phyloP scores from a whole-genome alignment of 2,797 vertebrate genomes.

The Enteromius mattozi region DNA sequence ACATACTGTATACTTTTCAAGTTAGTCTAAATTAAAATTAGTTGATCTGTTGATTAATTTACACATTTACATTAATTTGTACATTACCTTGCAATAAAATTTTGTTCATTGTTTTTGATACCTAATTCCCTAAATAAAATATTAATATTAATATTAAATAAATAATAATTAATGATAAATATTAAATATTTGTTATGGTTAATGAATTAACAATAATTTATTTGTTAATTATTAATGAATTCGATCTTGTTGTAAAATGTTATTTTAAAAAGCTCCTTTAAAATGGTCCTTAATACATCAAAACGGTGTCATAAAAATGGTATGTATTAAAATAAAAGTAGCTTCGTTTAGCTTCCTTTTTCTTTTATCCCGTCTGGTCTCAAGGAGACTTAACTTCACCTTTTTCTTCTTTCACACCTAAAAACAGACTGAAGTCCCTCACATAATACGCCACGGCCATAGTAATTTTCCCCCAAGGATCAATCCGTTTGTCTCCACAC shows the following conservation, averaged over 20 bases:
- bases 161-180: neutral
- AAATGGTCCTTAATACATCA: neutral
- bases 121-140: too few relatives aligned
- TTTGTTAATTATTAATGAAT: neutral
- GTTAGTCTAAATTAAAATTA: neutral
- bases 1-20: neutral
- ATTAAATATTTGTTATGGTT: neutral
- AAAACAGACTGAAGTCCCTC: neutral
- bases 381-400: conserved; percentile 3
- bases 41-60: neutral
- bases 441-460: neutral
- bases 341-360: neutral
- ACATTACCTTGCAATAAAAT: neutral
- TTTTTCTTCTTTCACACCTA: conserved; percentile 16
- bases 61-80: neutral
- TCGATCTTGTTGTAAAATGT: neutral
- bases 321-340: neutral
- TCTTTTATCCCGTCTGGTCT: neutral
- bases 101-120: neutral
- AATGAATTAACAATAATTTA: neutral
- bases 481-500: conserved; percentile 13
- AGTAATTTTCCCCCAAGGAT: neutral
- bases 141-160: too few relatives aligned
- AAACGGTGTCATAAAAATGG: neutral
- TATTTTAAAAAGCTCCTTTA: neutral